phyloP scores from a whole-genome alignment of 2,888 invertebrate species.

The Eucera pruinosa region DNA sequence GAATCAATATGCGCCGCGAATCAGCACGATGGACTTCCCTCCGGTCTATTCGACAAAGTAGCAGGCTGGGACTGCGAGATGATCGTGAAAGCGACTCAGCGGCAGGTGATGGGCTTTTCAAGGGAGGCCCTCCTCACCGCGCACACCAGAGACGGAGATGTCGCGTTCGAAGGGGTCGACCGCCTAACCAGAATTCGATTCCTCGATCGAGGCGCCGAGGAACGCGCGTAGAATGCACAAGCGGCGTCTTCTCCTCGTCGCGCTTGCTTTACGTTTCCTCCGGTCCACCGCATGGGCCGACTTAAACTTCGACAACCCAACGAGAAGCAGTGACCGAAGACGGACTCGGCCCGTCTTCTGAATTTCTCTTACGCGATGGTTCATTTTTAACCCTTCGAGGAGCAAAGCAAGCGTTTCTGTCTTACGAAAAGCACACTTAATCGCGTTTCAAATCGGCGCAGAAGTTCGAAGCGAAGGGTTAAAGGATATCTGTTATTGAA shows the following conservation, averaged over 20 bases:
- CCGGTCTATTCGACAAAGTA: conserved; percentile 57
- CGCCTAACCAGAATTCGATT: conserved; percentile 71
- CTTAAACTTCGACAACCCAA: background rate
- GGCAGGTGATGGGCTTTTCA: conserved; percentile 47
- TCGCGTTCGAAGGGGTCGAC: conserved; percentile 34
- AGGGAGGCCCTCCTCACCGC: conserved; percentile 1
- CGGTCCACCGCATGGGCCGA: background rate
- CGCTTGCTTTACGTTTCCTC: background rate
- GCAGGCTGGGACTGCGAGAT: conserved; percentile 55
- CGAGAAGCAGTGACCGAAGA: too few species aligned
- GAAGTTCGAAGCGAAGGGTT: too few species aligned
- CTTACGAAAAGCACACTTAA: too few species aligned
- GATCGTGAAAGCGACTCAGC: conserved; percentile 52
- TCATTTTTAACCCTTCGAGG: too few species aligned
- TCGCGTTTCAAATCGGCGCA: too few species aligned
- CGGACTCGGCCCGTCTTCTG: too few species aligned
- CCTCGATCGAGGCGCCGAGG: conserved; percentile 65
- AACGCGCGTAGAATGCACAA: conserved; percentile 68
- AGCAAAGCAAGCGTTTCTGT: too few species aligned
- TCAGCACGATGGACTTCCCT: conserved; percentile 66
- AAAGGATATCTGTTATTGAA: too few species aligned
- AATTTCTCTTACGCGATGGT: too few species aligned
- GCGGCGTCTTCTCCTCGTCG: conserved; percentile 56
- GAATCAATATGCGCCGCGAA: conserved; percentile 71
- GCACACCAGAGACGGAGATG: conserved; percentile 21